Percentiles rank a stretch among this genome's conserved stretches.
These are phyloP conservation scores for Lamproptera curius DNA, from an alignment of 2,888 invertebrate species.

Conservation along the genomic window DNA sequence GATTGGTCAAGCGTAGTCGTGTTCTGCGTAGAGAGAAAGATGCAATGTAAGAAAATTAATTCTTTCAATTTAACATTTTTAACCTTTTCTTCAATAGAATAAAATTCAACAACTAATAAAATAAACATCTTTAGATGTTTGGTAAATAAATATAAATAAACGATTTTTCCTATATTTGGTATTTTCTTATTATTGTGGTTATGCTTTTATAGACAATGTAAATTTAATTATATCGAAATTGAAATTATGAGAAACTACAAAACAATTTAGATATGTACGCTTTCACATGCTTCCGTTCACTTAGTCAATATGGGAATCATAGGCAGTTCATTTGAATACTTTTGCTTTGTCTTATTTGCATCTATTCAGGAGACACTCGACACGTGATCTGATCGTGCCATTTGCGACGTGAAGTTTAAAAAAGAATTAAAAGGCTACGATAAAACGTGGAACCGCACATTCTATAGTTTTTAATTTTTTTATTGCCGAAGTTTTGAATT, in stretches of 20 bases:
- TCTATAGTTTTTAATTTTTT: not conserved
- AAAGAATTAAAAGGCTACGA: slow-evolving; percentile 6
- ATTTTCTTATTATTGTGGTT: too few relatives aligned
- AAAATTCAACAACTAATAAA: not conserved
- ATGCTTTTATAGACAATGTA: too few relatives aligned
- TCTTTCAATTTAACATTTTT: not conserved
- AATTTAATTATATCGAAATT: too few relatives aligned
- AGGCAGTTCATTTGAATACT: slow-evolving; percentile 18
- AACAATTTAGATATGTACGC: not conserved
- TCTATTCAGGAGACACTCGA: slow-evolving; percentile 8
- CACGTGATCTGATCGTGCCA: slow-evolving; percentile 10
- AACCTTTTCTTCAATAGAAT: not conserved
- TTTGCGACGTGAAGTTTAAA: slow-evolving; percentile 4
- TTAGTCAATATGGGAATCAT: slow-evolving; percentile 1
- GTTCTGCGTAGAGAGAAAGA: too few relatives aligned
- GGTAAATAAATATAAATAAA: not conserved
- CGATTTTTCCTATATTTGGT: not conserved
- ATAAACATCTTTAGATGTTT: not conserved
- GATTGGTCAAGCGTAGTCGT: too few relatives aligned
- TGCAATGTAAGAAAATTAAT: not conserved
- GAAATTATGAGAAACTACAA: too few relatives aligned
- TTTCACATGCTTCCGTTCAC: not conserved
- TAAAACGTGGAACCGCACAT: slow-evolving; percentile 8
- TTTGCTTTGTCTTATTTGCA: slow-evolving; percentile 18
- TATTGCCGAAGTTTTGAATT: too few relatives aligned